phyloP scores from a whole-genome alignment of 2,113 vertebrate species.

The Rhadina sibilatrix region DNA sequence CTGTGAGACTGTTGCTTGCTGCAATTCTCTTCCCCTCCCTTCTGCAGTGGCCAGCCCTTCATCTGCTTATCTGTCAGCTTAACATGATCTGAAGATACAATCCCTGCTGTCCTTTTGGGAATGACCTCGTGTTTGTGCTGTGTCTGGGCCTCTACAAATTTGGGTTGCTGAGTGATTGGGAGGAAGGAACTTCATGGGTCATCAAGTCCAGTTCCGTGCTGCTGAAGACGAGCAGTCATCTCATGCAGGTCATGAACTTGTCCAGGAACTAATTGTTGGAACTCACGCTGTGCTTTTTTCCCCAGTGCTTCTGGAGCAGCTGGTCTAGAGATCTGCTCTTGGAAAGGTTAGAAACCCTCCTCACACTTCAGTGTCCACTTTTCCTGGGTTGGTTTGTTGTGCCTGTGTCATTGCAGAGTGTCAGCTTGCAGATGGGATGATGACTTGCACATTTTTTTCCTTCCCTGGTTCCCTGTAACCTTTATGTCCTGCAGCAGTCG shows the following conservation, averaged over 20 bases:
- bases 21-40: neutral
- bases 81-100: neutral
- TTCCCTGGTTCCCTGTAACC: neutral
- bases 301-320: conserved; percentile 31
- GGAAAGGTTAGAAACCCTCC: conserved; percentile 22
- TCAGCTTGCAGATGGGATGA: conserved; percentile 29
- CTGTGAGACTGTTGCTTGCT: neutral
- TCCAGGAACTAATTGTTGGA: neutral
- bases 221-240: neutral
- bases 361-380: neutral
- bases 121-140: neutral
- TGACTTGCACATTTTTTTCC: conserved; percentile 36
- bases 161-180: neutral
- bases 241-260: neutral
- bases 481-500: neutral
- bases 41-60: neutral
- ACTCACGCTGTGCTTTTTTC: neutral
- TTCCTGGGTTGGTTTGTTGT: neutral
- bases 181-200: neutral
- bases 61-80: conserved; percentile 43
- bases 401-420: neutral
- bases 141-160: neutral
- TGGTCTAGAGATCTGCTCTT: conserved; percentile 8
- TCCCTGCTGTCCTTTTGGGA: conserved; percentile 13
- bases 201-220: neutral